These are phyloP conservation scores for Austrofundulus limnaeus DNA, from an alignment of 2,113 vertebrate species.

Conservation along the genomic window DNA sequence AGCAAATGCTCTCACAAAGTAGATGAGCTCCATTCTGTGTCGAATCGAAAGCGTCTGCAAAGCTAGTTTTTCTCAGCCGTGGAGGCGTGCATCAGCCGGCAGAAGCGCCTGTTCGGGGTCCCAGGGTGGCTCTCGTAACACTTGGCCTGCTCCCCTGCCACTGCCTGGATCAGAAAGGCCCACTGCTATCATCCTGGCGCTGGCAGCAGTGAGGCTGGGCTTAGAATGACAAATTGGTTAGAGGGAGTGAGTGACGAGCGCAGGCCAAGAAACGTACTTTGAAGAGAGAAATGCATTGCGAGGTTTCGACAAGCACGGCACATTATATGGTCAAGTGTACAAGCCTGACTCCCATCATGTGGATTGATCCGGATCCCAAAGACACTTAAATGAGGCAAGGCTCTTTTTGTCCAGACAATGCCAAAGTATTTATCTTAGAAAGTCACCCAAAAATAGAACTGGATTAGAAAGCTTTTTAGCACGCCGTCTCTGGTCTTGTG, in stretches of 20 bases:
- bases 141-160: constrained; percentile 80
- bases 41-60: constrained; percentile 74
- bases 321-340: constrained; percentile 75
- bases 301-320: constrained; percentile 68
- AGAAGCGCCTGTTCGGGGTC: constrained; percentile 71
- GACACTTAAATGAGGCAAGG: constrained; percentile 62
- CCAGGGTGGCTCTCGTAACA: constrained; percentile 74
- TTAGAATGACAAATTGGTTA: constrained; percentile 83
- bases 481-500: constrained; percentile 52
- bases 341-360: constrained; percentile 54
- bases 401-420: constrained; percentile 64
- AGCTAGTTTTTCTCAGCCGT: constrained; percentile 73
- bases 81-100: constrained; percentile 75
- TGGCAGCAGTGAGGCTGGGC: constrained; percentile 73
- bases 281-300: constrained; percentile 71
- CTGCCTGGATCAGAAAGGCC: constrained; percentile 79
- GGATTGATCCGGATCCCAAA: constrained; percentile 70
- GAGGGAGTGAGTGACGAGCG: constrained; percentile 72
- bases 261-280: constrained; percentile 77
- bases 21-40: constrained; percentile 73
- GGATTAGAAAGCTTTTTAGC: constrained; percentile 68
- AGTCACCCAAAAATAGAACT: constrained; percentile 67
- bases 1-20: constrained; percentile 63
- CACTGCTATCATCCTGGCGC: constrained; percentile 77
- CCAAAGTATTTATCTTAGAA: constrained; percentile 72